phyloP scores from a whole-genome alignment of 2,113 vertebrate genomes.

The Nothocercus julius region DNA sequence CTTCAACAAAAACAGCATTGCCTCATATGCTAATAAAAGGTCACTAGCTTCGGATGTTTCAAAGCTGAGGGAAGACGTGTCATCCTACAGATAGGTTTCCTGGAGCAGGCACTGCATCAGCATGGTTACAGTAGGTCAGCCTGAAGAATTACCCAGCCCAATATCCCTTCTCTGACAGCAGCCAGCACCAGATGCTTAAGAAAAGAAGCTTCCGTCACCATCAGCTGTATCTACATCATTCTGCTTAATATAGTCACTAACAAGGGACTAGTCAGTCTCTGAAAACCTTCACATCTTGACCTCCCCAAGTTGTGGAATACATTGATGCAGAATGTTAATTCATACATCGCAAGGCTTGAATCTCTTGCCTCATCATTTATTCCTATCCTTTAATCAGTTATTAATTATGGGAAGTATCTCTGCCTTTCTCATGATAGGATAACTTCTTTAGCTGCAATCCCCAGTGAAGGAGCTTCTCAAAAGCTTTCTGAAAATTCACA shows the following conservation, averaged over 20 bases:
- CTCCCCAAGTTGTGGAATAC: background rate
- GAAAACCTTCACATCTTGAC: background rate
- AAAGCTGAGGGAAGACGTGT: background rate
- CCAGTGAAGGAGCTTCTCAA: background rate
- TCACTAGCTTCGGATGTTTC: background rate
- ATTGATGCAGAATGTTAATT: background rate
- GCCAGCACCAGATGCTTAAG: background rate
- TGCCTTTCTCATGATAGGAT: background rate
- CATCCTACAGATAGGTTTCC: rapidly evolving
- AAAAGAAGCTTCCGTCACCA: background rate
- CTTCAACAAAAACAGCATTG: background rate
- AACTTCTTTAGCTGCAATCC: background rate
- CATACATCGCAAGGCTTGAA: background rate
- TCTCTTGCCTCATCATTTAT: background rate
- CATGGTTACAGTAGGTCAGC: background rate
- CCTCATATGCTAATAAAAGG: background rate
- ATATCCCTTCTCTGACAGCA: background rate
- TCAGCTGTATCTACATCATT: background rate
- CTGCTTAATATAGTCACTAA: background rate
- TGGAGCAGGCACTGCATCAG: background rate
- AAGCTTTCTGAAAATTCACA: background rate
- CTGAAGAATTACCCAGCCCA: background rate
- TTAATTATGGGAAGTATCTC: background rate
- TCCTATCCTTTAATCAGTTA: background rate
- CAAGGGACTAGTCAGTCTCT: background rate